Percentiles rank a stretch among this genome's conserved stretches.
Conservation (phyloP, 2,797 vertebrate species). For the Micropoecilia bifurca region DNA sequence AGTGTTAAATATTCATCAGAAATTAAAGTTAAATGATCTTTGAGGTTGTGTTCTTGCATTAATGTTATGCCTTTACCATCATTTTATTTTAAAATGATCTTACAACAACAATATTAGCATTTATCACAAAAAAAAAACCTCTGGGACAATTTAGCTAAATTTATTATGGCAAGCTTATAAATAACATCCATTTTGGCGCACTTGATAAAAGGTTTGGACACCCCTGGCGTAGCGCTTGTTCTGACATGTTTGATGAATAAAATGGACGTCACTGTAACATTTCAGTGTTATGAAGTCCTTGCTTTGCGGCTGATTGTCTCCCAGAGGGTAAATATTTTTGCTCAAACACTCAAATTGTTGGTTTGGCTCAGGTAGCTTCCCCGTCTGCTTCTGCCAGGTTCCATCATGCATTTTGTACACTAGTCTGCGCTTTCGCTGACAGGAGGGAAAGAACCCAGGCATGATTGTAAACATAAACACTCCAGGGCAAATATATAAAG, state of each 20-base stretch:
- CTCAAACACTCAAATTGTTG: conserved; percentile 13
- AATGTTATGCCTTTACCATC: too few relatives aligned
- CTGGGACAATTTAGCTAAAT: too few relatives aligned
- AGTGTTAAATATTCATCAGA: too few relatives aligned
- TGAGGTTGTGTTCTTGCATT: too few relatives aligned
- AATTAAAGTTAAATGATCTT: too few relatives aligned
- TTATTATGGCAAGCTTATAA: too few relatives aligned
- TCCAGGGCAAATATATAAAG: conserved; percentile 18
- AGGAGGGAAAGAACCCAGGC: conserved; percentile 38
- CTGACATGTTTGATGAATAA: conserved; percentile 24
- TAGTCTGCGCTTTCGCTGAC: conserved; percentile 42
- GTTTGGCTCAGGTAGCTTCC: conserved; percentile 32
- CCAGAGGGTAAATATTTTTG: conserved; percentile 25
- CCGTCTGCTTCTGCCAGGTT: conserved; percentile 30
- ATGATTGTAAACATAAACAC: conserved; percentile 51
- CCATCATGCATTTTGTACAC: conserved; percentile 47
- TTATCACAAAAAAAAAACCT: too few relatives aligned
- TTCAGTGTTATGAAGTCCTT: conserved; percentile 14
- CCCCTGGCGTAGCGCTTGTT: conserved; percentile 33
- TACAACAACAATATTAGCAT: too few relatives aligned
- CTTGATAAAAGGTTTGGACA: too few relatives aligned
- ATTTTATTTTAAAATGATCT: too few relatives aligned
- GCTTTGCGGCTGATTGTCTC: conserved; percentile 17
- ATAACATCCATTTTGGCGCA: too few relatives aligned
- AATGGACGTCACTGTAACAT: conserved; percentile 3